phyloP scores from a whole-genome alignment of 2,888 invertebrate genomes.

The Drosophila seclusa region DNA sequence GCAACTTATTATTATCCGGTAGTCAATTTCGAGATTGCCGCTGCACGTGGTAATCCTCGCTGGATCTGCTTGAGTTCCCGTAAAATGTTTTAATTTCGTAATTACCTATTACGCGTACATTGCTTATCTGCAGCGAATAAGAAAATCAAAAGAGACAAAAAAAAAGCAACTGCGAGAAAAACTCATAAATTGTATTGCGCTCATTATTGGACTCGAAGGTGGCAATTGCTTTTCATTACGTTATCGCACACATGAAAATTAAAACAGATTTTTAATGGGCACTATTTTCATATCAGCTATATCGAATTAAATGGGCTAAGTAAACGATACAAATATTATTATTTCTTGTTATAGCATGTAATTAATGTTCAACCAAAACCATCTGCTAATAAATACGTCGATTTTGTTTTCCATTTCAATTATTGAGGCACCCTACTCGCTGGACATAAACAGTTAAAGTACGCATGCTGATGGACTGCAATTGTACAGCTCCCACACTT shows the following conservation, averaged over 20 bases:
- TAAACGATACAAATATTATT: neutral
- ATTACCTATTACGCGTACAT: conserved; percentile 48
- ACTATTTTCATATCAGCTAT: neutral
- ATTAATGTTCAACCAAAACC: neutral
- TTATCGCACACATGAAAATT: conserved; percentile 11
- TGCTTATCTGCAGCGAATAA: conserved; percentile 34
- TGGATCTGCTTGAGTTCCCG: conserved; percentile 41
- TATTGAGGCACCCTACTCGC: conserved; percentile 12
- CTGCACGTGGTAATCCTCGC: conserved; percentile 56
- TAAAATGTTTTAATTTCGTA: conserved; percentile 49
- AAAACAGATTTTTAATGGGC: conserved; percentile 1
- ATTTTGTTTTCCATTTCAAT: neutral
- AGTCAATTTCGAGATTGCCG: conserved; percentile 62
- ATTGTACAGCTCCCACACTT: conserved; percentile 3
- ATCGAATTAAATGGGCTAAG: neutral
- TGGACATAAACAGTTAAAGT: neutral
- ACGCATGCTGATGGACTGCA: neutral
- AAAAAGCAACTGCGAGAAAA: conserved; percentile 32
- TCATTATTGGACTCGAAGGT: conserved; percentile 33
- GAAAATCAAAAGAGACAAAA: conserved; percentile 1
- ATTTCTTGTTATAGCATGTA: neutral
- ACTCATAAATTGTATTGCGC: conserved; percentile 39
- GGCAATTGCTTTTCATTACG: conserved; percentile 55
- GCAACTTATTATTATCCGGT: conserved; percentile 52
- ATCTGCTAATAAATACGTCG: neutral